Conservation (phyloP, 2,888 invertebrate genomes). For the Alloplasta piceator region DNA sequence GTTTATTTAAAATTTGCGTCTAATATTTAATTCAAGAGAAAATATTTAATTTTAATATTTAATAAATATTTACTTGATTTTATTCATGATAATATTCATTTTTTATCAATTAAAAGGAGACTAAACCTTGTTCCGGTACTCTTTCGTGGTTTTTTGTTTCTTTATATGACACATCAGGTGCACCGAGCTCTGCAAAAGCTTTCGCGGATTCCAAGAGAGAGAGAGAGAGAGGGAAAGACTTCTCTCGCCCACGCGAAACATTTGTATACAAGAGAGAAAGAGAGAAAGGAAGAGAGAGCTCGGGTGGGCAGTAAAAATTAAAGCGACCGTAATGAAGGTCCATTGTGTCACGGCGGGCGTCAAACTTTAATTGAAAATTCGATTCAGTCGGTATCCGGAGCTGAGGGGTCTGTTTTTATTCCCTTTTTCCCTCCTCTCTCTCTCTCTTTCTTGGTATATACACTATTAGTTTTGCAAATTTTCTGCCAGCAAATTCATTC, state of each 20-base stretch:
- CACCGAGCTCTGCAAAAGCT: slow-evolving; percentile 21
- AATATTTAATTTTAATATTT: no score
- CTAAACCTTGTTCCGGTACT: background rate
- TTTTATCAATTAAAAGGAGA: no score
- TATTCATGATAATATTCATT: no score
- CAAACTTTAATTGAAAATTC: slow-evolving; percentile 73
- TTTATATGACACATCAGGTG: slow-evolving; percentile 48
- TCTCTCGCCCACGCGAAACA: slow-evolving; percentile 53
- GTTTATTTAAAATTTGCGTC: no score
- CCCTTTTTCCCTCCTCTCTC: background rate
- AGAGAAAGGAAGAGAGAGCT: slow-evolving; percentile 31
- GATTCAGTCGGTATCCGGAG: slow-evolving; percentile 67
- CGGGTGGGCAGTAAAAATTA: slow-evolving; percentile 65
- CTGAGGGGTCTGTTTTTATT: slow-evolving; percentile 35
- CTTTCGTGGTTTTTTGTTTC: background rate
- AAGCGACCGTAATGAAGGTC: slow-evolving; percentile 73
- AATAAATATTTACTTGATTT: no score
- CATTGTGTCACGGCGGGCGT: slow-evolving; percentile 74
- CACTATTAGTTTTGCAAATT: slow-evolving; percentile 2
- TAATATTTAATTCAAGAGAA: no score
- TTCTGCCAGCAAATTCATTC: slow-evolving; percentile 10
- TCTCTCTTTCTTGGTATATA: background rate
- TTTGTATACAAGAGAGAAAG: slow-evolving; percentile 38
- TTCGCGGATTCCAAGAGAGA: slow-evolving; percentile 51
- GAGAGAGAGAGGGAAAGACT: slow-evolving; percentile 19